Conservation (phyloP, 2,797 vertebrate species). For the Synanceia verrucosa region DNA sequence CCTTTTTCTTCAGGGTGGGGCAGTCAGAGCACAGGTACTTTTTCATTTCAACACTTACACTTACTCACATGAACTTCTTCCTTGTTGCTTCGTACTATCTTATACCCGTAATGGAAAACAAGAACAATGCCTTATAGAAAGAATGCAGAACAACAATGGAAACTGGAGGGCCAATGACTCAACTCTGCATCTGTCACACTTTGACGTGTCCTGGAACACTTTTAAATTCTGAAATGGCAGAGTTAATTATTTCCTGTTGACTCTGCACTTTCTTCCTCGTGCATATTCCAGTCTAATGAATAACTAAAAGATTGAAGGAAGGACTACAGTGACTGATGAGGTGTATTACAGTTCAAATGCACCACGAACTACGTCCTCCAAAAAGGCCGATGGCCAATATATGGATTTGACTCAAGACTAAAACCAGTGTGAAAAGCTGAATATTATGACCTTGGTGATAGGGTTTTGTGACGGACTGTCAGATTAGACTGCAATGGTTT, state of each 20-base stretch:
- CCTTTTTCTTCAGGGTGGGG: slow-evolving; percentile 2
- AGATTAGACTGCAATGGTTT: background rate
- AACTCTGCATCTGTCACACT: background rate
- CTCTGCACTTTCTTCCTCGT: background rate
- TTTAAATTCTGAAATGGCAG: background rate
- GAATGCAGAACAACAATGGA: background rate
- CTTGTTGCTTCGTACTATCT: background rate
- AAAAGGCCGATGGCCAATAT: too few relatives aligned
- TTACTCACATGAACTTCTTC: background rate
- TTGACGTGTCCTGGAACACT: background rate
- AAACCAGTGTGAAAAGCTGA: background rate
- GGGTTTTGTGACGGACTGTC: background rate
- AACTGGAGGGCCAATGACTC: background rate
- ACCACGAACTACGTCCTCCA: background rate
- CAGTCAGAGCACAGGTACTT: background rate
- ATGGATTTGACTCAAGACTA: background rate
- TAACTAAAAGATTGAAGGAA: background rate
- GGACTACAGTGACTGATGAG: background rate
- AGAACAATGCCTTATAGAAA: slow-evolving; percentile 40
- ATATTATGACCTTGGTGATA: accelerated
- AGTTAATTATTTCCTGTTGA: background rate
- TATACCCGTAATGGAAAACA: background rate
- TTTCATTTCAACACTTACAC: slow-evolving; percentile 9
- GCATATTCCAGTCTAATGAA: background rate
- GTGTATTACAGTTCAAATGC: background rate